Conservation (phyloP, 2,113 vertebrate genomes). For the Promerops cafer region DNA sequence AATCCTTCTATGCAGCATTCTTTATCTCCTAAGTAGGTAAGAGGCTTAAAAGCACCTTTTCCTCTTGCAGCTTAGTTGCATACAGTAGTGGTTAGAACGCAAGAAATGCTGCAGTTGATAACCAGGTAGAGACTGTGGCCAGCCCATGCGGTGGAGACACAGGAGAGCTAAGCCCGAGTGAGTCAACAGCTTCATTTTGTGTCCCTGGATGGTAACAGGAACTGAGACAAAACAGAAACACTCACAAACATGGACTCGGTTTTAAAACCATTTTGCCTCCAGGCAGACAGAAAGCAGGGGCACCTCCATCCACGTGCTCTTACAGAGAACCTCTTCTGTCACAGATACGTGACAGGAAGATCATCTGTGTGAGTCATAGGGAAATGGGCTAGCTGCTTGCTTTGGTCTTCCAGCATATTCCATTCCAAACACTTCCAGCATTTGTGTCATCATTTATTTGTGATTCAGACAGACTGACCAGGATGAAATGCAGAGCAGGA, state of each 20-base stretch:
- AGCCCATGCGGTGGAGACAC: not conserved
- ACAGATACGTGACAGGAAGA: rapidly evolving
- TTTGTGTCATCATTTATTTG: not conserved
- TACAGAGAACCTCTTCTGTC: not conserved
- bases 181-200: not conserved
- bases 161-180: not conserved
- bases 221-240: not conserved
- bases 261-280: not conserved
- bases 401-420: not conserved
- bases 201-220: not conserved
- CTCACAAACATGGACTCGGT: not conserved
- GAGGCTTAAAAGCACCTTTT: not conserved
- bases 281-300: not conserved
- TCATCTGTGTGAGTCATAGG: not conserved
- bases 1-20: not conserved
- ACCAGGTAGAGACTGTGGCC: not conserved
- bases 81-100: not conserved
- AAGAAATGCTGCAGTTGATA: not conserved
- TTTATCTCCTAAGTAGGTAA: not conserved
- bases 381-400: not conserved
- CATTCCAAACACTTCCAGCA: too few species aligned
- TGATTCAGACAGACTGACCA: not conserved
- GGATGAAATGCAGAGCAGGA: not conserved
- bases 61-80: not conserved
- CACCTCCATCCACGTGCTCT: not conserved